Evolutionary conservation across 2,113 vertebrate genomes (phyloP).

Genomic region (Megaceryle maxima): DNA sequence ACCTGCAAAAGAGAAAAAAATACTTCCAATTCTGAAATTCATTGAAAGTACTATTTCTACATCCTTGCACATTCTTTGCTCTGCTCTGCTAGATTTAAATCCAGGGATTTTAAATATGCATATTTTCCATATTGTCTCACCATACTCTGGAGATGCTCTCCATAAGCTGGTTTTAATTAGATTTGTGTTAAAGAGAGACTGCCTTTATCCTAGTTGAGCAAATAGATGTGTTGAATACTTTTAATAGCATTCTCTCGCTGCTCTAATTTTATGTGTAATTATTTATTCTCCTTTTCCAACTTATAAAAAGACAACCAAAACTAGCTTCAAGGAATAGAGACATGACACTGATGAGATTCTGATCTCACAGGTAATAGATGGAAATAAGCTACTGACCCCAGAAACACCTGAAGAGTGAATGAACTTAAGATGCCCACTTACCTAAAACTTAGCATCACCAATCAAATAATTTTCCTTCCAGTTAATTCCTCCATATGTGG

Average conservation of each 20-base stretch:
- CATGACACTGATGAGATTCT: background rate
- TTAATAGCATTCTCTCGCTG: background rate
- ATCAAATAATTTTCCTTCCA: background rate
- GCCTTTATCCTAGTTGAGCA: background rate
- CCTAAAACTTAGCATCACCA: background rate
- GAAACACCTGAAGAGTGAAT: background rate
- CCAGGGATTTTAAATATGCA: background rate
- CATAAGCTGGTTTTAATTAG: constrained; percentile 41
- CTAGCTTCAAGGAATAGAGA: background rate
- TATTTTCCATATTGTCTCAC: background rate
- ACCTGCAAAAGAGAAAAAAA: background rate
- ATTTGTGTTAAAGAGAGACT: background rate
- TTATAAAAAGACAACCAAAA: background rate
- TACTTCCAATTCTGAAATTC: background rate
- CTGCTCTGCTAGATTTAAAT: background rate
- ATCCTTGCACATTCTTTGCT: background rate
- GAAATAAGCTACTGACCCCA: background rate
- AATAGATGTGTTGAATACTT: background rate
- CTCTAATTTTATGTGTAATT: background rate
- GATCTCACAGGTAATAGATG: background rate
- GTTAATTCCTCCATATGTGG: background rate
- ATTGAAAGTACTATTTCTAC: background rate
- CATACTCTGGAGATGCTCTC: background rate
- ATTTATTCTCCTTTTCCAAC: background rate
- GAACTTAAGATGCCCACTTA: background rate